Conservation (phyloP, 1,140 invertebrate genomes). For the Drosophila insularis region DNA sequence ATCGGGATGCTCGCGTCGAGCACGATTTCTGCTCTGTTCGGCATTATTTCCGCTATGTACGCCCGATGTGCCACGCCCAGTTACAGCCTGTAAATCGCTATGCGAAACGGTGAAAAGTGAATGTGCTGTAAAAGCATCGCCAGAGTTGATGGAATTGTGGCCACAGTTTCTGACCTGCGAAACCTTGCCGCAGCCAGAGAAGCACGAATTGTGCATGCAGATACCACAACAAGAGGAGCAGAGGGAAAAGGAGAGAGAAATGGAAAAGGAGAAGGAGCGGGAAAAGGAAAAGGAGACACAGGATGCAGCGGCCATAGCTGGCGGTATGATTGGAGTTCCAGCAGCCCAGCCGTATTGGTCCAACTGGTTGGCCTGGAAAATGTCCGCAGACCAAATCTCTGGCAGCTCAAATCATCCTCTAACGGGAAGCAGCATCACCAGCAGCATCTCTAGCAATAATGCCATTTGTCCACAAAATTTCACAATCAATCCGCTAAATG, state of each 20-base stretch:
- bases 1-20: slow-evolving; percentile 92
- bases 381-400: slow-evolving; percentile 2
- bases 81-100: slow-evolving; percentile 93
- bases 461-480: slow-evolving; percentile 73
- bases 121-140: slow-evolving; percentile 85
- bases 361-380: slow-evolving; percentile 11
- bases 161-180: slow-evolving; percentile 90
- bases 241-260: neutral
- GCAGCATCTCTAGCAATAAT: neutral
- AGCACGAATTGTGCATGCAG: slow-evolving; percentile 84
- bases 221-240: slow-evolving; percentile 73
- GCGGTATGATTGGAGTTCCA: neutral
- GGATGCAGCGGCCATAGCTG: neutral
- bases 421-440: slow-evolving; percentile 18
- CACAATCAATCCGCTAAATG: slow-evolving; percentile 63
- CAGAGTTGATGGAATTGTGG: slow-evolving; percentile 88
- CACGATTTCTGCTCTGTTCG: slow-evolving; percentile 95
- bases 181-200: slow-evolving; percentile 83
- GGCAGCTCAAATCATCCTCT: neutral
- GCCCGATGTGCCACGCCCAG: slow-evolving; percentile 91
- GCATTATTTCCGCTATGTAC: slow-evolving; percentile 96
- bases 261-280: neutral
- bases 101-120: slow-evolving; percentile 91
- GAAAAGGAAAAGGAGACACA: neutral
- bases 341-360: neutral